These are phyloP conservation scores for Sclerurus mexicanus DNA, from an alignment of 2,113 vertebrate genomes.

Conservation along the genomic window DNA sequence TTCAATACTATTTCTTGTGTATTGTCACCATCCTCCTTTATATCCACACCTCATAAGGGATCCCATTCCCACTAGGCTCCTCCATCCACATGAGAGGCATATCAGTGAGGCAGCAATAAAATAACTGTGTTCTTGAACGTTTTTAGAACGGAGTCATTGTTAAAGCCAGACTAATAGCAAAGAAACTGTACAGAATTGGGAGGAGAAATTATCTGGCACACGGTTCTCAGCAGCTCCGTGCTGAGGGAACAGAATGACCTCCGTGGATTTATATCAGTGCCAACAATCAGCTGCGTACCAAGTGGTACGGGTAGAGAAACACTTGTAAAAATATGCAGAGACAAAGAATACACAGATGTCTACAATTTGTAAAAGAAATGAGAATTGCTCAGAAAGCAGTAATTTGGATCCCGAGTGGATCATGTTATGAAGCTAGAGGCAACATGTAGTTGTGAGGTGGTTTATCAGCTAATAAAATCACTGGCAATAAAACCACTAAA, in stretches of 20 bases:
- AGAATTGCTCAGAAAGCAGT: not conserved
- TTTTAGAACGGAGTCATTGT: not conserved
- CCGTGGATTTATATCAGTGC: accelerated
- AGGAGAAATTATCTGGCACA: not conserved
- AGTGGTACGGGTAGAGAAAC: not conserved
- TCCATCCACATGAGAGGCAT: not conserved
- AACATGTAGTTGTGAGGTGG: not conserved
- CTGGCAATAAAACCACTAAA: not conserved
- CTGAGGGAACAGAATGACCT: not conserved
- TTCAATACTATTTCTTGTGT: not conserved
- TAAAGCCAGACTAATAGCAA: not conserved
- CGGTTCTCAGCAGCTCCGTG: not conserved
- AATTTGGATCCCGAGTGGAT: not conserved
- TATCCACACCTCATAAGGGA: not conserved
- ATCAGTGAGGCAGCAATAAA: not conserved
- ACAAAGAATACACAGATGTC: not conserved
- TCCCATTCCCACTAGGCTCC: not conserved
- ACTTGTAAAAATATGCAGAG: not conserved
- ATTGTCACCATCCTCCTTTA: not conserved
- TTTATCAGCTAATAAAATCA: not conserved
- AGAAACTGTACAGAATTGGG: not conserved
- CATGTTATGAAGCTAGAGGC: not conserved
- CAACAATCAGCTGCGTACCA: not conserved
- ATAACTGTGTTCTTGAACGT: not conserved
- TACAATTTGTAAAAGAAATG: not conserved